phyloP scores from a whole-genome alignment of 2,888 invertebrate genomes.

The Alviniconcha strummeri region DNA sequence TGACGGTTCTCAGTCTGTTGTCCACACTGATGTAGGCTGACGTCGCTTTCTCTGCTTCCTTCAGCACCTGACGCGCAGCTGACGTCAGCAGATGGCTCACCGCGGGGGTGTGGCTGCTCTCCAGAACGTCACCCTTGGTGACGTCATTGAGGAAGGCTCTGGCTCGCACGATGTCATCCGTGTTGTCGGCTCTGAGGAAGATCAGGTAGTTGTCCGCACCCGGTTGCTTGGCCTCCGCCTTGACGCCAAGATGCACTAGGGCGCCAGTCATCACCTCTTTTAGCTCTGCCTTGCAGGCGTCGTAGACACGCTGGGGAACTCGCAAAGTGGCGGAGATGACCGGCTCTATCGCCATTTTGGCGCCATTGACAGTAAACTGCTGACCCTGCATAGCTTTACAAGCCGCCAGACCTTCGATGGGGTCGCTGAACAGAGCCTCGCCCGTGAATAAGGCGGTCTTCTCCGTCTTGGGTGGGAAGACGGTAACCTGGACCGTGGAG shows the following conservation, averaged over 20 bases:
- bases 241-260: slow-evolving; percentile 32
- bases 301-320: slow-evolving; percentile 41
- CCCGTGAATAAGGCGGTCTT: slow-evolving; percentile 43
- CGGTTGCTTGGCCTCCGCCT: slow-evolving; percentile 44
- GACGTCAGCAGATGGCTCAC: slow-evolving; percentile 26
- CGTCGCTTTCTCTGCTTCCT: slow-evolving; percentile 27
- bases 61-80: slow-evolving; percentile 31
- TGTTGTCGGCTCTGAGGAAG: slow-evolving; percentile 31
- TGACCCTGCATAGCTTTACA: slow-evolving; percentile 34
- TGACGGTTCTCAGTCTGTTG: slow-evolving; percentile 23
- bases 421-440: slow-evolving; percentile 47
- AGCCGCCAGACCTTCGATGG: slow-evolving; percentile 46
- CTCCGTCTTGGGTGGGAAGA: slow-evolving; percentile 38
- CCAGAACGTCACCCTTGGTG: slow-evolving; percentile 34
- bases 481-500: slow-evolving; percentile 39
- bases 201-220: slow-evolving; percentile 37
- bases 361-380: slow-evolving; percentile 24
- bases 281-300: slow-evolving; percentile 41
- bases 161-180: neutral
- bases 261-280: slow-evolving; percentile 29
- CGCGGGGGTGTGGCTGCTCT: slow-evolving; percentile 13
- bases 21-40: slow-evolving; percentile 27
- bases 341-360: slow-evolving; percentile 41
- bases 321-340: slow-evolving; percentile 43
- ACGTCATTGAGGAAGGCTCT: slow-evolving; percentile 23